Conservation (phyloP, 2,113 vertebrate species). For the Chitala chitala region DNA sequence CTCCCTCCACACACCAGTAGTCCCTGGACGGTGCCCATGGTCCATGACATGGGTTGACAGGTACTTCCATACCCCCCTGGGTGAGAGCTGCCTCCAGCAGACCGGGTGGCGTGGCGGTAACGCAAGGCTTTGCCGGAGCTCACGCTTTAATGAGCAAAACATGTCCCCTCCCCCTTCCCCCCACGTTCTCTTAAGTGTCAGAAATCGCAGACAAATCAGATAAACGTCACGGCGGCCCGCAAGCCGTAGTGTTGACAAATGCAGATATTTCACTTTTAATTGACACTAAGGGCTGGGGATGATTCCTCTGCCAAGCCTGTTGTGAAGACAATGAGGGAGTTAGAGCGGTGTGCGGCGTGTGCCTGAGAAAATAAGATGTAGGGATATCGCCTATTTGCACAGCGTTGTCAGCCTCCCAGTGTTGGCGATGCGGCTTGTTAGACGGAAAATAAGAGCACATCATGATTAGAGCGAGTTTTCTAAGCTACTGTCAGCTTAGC, state of each 20-base stretch:
- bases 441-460: conserved; percentile 30
- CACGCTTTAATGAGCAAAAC: conserved; percentile 92
- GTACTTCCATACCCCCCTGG: conserved; percentile 71
- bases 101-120: conserved; percentile 64
- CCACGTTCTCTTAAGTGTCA: conserved; percentile 77
- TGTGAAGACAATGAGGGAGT: conserved; percentile 54
- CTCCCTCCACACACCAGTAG: conserved; percentile 37
- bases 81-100: conserved; percentile 83
- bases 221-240: conserved; percentile 71
- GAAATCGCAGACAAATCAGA: conserved; percentile 85
- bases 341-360: not conserved
- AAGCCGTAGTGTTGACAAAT: conserved; percentile 98
- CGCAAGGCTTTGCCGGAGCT: conserved; percentile 62
- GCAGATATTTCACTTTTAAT: conserved; percentile 99
- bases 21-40: not conserved
- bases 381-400: conserved; percentile 57
- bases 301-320: conserved; percentile 61
- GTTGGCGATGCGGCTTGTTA: conserved; percentile 28
- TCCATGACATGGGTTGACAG: conserved; percentile 35
- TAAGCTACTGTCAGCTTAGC: conserved; percentile 49
- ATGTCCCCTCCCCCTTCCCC: conserved; percentile 57
- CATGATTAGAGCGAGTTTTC: conserved; percentile 56
- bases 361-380: conserved; percentile 41
- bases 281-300: conserved; percentile 92
- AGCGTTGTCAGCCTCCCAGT: conserved; percentile 47